These are phyloP conservation scores for Aphrocallistes beatrix DNA, from an alignment of 37 sponge, comb jelly and placozoan genomes.

Conservation along the genomic window DNA sequence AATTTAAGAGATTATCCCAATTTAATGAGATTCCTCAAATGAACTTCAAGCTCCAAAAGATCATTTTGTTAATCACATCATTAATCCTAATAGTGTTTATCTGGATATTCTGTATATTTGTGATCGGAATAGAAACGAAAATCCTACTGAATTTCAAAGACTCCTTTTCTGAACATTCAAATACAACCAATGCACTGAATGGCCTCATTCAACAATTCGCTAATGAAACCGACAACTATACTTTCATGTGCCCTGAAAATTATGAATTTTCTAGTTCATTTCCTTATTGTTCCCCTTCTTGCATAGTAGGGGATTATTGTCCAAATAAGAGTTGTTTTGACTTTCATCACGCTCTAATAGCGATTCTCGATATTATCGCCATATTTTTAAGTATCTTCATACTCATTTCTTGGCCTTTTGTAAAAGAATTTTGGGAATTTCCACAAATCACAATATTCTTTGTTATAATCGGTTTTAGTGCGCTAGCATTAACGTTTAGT, in stretches of 20 bases:
- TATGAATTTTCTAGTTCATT: background rate
- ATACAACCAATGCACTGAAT: background rate
- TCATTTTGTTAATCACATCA: background rate
- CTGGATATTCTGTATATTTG: background rate
- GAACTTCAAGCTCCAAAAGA: background rate
- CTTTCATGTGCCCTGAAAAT: background rate
- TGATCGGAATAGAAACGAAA: background rate
- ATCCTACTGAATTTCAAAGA: background rate
- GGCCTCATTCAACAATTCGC: background rate
- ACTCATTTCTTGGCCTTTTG: background rate
- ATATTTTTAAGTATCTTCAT: background rate
- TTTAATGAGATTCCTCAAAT: no score
- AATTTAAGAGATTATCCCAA: no score
- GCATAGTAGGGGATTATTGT: background rate
- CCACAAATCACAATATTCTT: background rate
- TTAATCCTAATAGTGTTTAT: background rate
- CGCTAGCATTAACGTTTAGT: background rate
- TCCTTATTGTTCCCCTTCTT: conserved; percentile 9
- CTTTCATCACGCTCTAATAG: background rate
- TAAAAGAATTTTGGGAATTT: background rate
- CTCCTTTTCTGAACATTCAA: background rate
- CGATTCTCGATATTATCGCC: background rate
- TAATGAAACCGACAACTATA: background rate
- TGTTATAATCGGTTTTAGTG: background rate
- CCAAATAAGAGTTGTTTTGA: background rate